These are phyloP conservation scores for Cryptocheilus praepositus DNA, from an alignment of 2,888 invertebrate species.

Conservation along the genomic window DNA sequence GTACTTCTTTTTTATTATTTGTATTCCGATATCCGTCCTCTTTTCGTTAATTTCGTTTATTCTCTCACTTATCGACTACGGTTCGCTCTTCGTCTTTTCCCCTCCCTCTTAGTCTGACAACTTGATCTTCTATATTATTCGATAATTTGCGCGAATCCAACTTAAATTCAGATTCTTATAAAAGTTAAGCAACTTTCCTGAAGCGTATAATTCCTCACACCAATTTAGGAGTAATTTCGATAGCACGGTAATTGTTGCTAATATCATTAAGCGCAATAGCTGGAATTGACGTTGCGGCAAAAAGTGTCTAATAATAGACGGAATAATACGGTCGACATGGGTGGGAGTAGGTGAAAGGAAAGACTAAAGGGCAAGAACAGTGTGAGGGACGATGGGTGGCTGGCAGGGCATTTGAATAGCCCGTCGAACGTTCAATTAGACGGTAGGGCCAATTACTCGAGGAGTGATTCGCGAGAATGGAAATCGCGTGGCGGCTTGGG, in stretches of 20 bases:
- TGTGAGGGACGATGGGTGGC: constrained; percentile 1
- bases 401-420: constrained; percentile 38
- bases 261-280: constrained; percentile 34
- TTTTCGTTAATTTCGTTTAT: background rate
- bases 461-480: constrained; percentile 43
- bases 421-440: constrained; percentile 49
- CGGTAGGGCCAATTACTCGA: constrained; percentile 54
- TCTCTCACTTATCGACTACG: background rate
- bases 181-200: constrained; percentile 39
- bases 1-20: constrained; percentile 9
- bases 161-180: constrained; percentile 18
- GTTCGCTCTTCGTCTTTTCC: background rate
- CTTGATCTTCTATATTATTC: constrained; percentile 10
- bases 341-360: background rate
- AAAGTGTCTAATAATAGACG: constrained; percentile 15
- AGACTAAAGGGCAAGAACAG: constrained; percentile 13
- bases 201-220: constrained; percentile 30
- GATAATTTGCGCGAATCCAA: constrained; percentile 7
- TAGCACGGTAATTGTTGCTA: constrained; percentile 44
- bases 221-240: background rate
- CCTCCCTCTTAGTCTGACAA: background rate
- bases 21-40: background rate
- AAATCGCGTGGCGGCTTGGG: constrained; percentile 34
- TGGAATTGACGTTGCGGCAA: constrained; percentile 12
- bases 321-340: constrained; percentile 15